Conservation (phyloP, 2,888 invertebrate genomes). For the Cantharis rustica region DNA sequence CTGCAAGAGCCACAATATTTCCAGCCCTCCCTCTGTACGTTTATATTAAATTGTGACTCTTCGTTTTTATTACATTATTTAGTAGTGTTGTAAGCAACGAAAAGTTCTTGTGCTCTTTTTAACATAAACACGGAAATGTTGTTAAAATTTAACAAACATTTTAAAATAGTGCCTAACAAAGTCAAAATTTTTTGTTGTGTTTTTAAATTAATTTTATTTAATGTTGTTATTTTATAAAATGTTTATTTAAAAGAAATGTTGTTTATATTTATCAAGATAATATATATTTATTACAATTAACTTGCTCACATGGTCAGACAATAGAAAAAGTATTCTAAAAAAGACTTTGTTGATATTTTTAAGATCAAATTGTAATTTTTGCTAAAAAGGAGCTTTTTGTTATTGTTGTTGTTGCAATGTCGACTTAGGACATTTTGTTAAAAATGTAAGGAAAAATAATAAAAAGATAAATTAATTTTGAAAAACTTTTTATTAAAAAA, state of each 20-base stretch:
- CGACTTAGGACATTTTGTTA: slow-evolving; percentile 8
- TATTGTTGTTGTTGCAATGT: neutral
- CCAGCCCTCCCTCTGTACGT: neutral
- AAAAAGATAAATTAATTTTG: slow-evolving; percentile 6
- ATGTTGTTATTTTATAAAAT: neutral
- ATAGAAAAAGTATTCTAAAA: neutral
- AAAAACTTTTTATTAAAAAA: neutral
- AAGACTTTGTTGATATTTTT: neutral
- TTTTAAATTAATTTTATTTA: neutral
- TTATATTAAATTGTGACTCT: neutral
- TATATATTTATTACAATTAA: neutral
- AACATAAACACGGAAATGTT: neutral
- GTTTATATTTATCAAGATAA: neutral
- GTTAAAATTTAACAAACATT: neutral
- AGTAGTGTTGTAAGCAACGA: neutral
- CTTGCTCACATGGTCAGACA: neutral
- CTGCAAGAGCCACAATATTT: neutral
- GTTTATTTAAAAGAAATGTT: neutral
- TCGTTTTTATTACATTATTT: neutral
- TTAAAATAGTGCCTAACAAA: neutral
- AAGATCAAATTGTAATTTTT: neutral
- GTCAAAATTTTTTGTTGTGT: neutral
- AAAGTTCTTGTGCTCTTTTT: slow-evolving; percentile 10
- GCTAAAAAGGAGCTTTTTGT: neutral
- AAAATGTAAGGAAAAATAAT: slow-evolving; percentile 15